Base-by-base conservation (phyloP, 2,888 invertebrate genomes). In the Octodonta nipae region DNA sequence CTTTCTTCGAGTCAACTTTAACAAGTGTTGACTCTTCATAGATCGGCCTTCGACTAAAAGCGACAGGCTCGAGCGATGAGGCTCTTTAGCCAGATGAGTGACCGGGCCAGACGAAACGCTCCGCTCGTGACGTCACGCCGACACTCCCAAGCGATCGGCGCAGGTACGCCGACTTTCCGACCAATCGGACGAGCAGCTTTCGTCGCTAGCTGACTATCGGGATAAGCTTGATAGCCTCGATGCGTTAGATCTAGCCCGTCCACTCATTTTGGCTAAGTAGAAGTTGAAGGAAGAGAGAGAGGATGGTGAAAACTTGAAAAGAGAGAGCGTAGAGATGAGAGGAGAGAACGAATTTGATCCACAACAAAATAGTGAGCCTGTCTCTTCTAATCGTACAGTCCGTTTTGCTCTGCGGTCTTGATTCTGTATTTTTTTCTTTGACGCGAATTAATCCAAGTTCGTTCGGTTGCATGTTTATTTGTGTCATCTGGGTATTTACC, bases 321-420 rank as follows among this genome's bases (percentile, higher is more conserved):
- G 57, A 61, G 59, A 58, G 56, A 58, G n/a, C n/a, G n/a, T n/a
- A n/a, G n/a, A n/a, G n/a, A n/a, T n/a, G n/a, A n/a, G 60, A 62
- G 61, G 60, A 58, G 56, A 58, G 44, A 43, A 63, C 60, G 64
- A 64, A 64, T 63, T 62, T 63, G 64, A 63, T 60, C 61, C 61
- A 63, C 61, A 63, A 63, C 61, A 63, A 63, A 64, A 63, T 62
- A 61, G 63, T 61, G 58, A 61, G 58, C 59, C 57, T 59, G 60
- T 57, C 60, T 60, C 56, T 56, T 55, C 56, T 61, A 59, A 56
- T 57, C 58, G 59, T 54, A 60, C 59, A 58, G 61, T 62, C 56
- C 56, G 60, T 59, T 61, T 61, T 60, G 55, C 56, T 57, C 55
- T 54, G 55, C 55, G 55, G 54, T 54, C 52, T 55, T 55, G 55